These are phyloP conservation scores for Hyperoplus lanceolatus DNA, from an alignment of 2,797 vertebrate genomes.

Conservation along the genomic window DNA sequence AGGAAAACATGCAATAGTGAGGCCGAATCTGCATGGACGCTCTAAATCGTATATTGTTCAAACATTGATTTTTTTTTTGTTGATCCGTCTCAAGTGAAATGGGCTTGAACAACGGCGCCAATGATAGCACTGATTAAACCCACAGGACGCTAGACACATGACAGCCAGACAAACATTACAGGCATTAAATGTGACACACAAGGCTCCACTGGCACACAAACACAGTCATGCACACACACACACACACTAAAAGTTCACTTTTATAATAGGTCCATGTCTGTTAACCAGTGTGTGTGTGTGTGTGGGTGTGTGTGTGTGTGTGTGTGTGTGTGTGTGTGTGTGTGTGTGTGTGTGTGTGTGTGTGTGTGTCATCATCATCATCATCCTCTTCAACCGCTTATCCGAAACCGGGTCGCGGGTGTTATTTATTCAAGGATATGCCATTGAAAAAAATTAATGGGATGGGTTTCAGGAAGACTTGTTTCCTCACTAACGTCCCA, in stretches of 20 bases:
- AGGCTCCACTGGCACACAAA: background rate
- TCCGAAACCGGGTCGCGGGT: too few relatives aligned
- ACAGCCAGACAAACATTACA: constrained; percentile 12
- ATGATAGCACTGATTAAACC: constrained; percentile 12
- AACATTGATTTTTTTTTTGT: background rate
- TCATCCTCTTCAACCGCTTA: too few relatives aligned
- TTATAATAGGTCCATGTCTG: too few relatives aligned
- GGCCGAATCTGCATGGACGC: background rate
- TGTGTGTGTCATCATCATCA: too few relatives aligned
- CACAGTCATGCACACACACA: background rate
- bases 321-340: too few relatives aligned
- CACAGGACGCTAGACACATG: constrained; percentile 25
- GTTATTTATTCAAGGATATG: background rate
- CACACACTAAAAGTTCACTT: background rate
- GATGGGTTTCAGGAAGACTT: background rate
- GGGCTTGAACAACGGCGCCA: background rate
- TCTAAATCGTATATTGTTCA: background rate
- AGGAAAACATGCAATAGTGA: background rate
- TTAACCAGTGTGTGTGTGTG: too few relatives aligned
- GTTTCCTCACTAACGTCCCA: constrained; percentile 4
- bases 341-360: too few relatives aligned
- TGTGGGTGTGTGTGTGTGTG: too few relatives aligned
- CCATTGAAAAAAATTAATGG: background rate
- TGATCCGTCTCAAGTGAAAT: accelerated
- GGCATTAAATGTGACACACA: background rate